Base-by-base conservation (phyloP, 1,140 invertebrate species). In the Lethrus apterus region DNA sequence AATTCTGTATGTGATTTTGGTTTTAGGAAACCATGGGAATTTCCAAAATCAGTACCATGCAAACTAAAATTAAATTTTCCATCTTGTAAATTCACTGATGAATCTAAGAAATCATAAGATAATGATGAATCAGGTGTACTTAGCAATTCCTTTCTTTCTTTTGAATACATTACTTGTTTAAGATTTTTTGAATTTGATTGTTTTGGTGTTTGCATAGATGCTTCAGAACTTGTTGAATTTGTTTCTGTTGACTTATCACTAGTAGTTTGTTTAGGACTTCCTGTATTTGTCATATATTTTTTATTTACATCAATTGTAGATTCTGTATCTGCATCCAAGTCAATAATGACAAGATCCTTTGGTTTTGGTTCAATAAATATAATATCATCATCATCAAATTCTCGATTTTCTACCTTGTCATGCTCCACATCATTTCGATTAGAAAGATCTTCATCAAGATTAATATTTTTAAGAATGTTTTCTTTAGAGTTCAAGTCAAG, bases 51-150 rank as follows among this genome's bases (percentile, higher is more conserved):
- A 20, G 48, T 44, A n/a, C 54, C 59, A 11, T 59, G 57, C 29
- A 59, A 26, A 44, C 50, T 53, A 26, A 62, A 59, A 41, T 62
- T 59, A 41, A 61, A 61, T 8, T 49, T 52, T 9, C 24, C 23
- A 3, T 48, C 21, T 32, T 48, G 40, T 35, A 43, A 21, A 4
- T 51, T 52, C 23, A 49, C 29, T 9, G 24, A 17, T 20, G 14
- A 48, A 11, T 46, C 50, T 13, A 60, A 29, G 24, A 62, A 60
- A 52, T 62, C 60, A 47, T 60, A 58, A 30, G 45, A 36, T 26
- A 52, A 30, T 30, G 23, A 14, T n/a, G 55, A 54, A 23, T 54
- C 55, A 2, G 54, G 51, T 9, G 45, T 53, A 10, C 17, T 17
- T 34, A 45, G 24, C 17, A 30, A 14, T 18, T 44, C 29, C 11